Evolutionary conservation across 2,797 vertebrate genomes (phyloP).

Genomic region (Manis javanica): DNA sequence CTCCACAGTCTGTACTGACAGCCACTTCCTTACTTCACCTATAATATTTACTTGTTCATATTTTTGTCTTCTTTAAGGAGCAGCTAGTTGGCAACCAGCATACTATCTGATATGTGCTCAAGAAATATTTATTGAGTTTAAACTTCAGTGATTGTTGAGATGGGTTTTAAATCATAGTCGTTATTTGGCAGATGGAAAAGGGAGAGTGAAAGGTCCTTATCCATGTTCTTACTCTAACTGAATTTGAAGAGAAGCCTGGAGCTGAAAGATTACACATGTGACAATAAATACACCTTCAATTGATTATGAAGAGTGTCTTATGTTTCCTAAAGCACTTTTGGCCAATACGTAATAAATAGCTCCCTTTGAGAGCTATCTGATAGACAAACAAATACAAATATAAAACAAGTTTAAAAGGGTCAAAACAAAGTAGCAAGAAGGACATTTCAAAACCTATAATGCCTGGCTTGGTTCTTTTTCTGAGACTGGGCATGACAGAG

Average conservation of each 20-base stretch:
- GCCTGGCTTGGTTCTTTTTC: not conserved
- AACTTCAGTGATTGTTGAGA: not conserved
- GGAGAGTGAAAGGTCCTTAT: not conserved
- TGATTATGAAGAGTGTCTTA: not conserved
- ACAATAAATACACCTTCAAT: not conserved
- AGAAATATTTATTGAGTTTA: constrained; percentile 22
- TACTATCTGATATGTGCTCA: not conserved
- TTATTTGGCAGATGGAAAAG: not conserved
- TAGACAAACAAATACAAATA: not conserved
- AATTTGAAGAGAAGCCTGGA: not conserved
- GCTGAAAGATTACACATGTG: not conserved
- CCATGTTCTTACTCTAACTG: constrained; percentile 14
- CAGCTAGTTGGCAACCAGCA: not conserved
- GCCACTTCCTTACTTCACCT: not conserved
- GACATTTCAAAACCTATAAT: not conserved
- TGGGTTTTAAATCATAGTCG: not conserved
- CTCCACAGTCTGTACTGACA: not conserved
- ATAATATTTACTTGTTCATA: not conserved
- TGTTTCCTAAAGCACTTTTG: not conserved
- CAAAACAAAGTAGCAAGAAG: constrained; percentile 1
- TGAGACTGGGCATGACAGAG: not conserved
- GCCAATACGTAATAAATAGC: not conserved
- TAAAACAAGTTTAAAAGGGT: not conserved
- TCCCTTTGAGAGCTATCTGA: not conserved
- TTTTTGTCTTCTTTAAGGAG: not conserved